Conservation (phyloP, 2,797 vertebrate genomes). For the Sebastes matsubarae region DNA sequence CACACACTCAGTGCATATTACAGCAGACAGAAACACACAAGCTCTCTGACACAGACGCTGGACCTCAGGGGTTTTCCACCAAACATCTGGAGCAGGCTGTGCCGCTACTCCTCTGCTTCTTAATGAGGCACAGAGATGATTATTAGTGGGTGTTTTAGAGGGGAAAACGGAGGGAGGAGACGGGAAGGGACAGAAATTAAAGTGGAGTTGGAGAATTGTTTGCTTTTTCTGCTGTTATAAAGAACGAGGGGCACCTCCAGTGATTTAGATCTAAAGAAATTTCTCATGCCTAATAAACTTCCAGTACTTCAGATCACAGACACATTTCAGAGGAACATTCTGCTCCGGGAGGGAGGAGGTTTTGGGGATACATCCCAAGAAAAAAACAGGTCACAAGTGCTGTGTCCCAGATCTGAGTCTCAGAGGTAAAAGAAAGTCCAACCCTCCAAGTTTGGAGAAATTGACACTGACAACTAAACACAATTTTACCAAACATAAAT, state of each 20-base stretch:
- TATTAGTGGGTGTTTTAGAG: constrained; percentile 68
- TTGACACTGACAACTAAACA: background rate
- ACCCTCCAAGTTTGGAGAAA: background rate
- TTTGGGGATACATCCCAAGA: constrained; percentile 33
- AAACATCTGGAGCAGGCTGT: constrained; percentile 75
- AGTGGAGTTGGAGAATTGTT: constrained; percentile 59
- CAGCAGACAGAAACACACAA: constrained; percentile 40
- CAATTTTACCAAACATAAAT: background rate
- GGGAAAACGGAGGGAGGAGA: constrained; percentile 21
- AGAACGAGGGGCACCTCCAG: constrained; percentile 46
- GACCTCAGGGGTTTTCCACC: constrained; percentile 65
- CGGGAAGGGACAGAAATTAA: constrained; percentile 40
- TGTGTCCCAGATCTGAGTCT: constrained; percentile 51
- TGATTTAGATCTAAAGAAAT: constrained; percentile 61
- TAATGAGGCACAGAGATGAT: constrained; percentile 77
- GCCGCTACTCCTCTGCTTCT: constrained; percentile 54
- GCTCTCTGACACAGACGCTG: constrained; percentile 49
- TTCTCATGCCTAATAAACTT: constrained; percentile 25
- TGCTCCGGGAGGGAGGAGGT: background rate
- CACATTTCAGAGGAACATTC: constrained; percentile 21
- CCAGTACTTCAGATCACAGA: constrained; percentile 35
- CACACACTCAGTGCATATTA: constrained; percentile 21
- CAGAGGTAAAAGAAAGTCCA: constrained; percentile 16
- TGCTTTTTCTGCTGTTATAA: constrained; percentile 45
- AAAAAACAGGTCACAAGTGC: constrained; percentile 45